These are phyloP conservation scores for Agrochola litura DNA, from an alignment of 2,888 invertebrate genomes.

Conservation along the genomic window DNA sequence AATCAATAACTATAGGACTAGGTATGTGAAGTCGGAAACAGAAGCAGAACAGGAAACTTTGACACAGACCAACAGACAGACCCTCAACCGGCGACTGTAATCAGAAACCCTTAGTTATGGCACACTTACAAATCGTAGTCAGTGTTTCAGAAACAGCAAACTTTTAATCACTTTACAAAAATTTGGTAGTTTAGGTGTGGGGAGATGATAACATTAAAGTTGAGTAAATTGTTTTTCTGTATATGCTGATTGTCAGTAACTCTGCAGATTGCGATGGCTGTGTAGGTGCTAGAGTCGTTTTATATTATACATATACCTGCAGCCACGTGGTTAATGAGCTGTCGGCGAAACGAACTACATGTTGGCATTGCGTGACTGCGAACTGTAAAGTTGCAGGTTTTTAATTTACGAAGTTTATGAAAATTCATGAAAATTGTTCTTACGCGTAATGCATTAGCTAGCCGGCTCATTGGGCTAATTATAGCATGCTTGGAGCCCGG, in stretches of 20 bases:
- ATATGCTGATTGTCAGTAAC: background rate
- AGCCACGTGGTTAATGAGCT: slow-evolving; percentile 5
- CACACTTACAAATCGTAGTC: background rate
- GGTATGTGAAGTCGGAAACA: background rate
- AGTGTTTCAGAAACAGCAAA: background rate
- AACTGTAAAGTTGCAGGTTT: slow-evolving; percentile 13
- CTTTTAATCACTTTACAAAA: background rate
- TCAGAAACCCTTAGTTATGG: background rate
- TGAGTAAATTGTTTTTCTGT: background rate
- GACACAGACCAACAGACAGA: background rate
- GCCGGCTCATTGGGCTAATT: slow-evolving; percentile 26
- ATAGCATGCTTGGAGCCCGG: background rate
- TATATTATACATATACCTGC: background rate
- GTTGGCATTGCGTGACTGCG: slow-evolving; percentile 40
- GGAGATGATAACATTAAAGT: background rate
- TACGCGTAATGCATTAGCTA: slow-evolving; percentile 29
- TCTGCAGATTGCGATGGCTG: background rate
- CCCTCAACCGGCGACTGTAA: no score
- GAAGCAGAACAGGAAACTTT: no score
- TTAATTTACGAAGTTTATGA: slow-evolving; percentile 31
- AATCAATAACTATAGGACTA: no score
- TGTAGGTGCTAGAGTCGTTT: background rate
- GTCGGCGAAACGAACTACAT: background rate
- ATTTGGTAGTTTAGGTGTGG: background rate
- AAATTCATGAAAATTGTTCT: slow-evolving; percentile 43